Base-by-base conservation (phyloP, 1,140 invertebrate species). In the Drosophila virilis region DNA sequence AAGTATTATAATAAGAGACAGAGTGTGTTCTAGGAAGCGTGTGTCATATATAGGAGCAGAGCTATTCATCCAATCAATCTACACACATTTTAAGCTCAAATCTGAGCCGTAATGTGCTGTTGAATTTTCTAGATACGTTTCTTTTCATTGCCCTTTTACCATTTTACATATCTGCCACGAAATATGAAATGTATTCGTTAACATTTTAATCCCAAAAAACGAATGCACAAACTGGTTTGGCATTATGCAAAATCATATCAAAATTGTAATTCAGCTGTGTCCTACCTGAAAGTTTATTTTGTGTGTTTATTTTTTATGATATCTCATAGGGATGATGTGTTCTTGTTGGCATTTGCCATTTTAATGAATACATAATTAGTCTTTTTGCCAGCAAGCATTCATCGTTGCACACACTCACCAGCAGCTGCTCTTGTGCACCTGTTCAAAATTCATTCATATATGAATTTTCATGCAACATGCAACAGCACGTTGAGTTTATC, bases 301-400 rank as follows among this genome's bases (percentile, higher is more conserved):
- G 40, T 52, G 32, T 42, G 40, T 37, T 58, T 58, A 17, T 42
- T 65, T 57, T 72, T 66, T 71, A 28, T 50, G n/a, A 32, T 55
- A 45, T 60, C 38, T 71, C 60, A 55, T 32, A 54, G 46, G 69
- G 37, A 40, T 57, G 43, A 32, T 22, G 17, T 50, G 17, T 50
- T 71, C 67, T 42, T 81, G 67, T 37, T 86, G 67, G 62, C 83
- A 74, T 85, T 85, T 85, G 82, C 67, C 78, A 86, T 85, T 85
- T 85, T 86, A 86, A 86, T 86, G 82, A 86, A 86, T 88, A 88
- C 79, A 86, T 86, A 86, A 86, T 86, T 86, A 88, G 83, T 88
- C 82, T 86, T 88, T 88, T 86, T 86, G 75, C 78, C 67, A 17
- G 17, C 17, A 68, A 58, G 48, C 76, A 58, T 78, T 65, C 80